phyloP scores from a whole-genome alignment of 2,797 vertebrate genomes.

The Carduelis carduelis region DNA sequence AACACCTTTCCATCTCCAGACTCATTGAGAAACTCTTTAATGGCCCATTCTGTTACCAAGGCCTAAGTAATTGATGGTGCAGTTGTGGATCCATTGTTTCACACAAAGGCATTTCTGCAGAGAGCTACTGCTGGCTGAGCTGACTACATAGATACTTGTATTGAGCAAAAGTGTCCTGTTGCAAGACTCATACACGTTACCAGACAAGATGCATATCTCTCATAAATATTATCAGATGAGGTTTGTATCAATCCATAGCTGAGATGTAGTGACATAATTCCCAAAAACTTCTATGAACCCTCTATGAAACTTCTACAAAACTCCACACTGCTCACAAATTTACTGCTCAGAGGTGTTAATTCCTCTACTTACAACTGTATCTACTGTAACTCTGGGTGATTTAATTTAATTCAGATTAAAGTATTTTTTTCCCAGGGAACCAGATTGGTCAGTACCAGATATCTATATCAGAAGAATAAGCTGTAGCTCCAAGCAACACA shows the following conservation, averaged over 20 bases:
- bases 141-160: not conserved
- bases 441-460: constrained; percentile 81
- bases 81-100: not conserved
- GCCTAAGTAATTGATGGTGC: not conserved
- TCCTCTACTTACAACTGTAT: not conserved
- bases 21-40: not conserved
- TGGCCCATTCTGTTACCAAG: not conserved
- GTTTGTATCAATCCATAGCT: not conserved
- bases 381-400: not conserved
- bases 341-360: not conserved
- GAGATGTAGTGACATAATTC: not conserved
- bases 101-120: not conserved
- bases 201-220: not conserved
- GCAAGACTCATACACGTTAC: not conserved
- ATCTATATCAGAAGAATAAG: constrained; percentile 89
- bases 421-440: not conserved
- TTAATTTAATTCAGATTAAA: not conserved
- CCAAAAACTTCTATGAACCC: not conserved
- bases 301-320: not conserved
- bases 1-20: not conserved
- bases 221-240: not conserved
- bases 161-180: not conserved
- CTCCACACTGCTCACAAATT: not conserved
- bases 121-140: not conserved
- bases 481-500: constrained; percentile 86